Evolutionary conservation across 2,888 invertebrate genomes (phyloP).

Genomic region (Plagodis dolabraria): DNA sequence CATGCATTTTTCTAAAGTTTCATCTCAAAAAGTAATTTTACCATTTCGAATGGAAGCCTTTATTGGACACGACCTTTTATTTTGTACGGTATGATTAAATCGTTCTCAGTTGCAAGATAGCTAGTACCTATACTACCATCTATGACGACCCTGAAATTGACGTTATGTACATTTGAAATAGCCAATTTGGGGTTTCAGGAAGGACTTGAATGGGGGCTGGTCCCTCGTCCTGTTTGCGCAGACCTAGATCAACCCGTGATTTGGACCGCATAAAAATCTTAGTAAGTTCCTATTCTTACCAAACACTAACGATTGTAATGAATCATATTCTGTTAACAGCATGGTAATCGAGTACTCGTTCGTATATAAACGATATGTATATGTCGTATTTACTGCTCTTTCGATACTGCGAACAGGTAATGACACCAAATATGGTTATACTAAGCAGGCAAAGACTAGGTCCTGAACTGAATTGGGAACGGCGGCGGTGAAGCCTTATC

Average conservation of each 20-base stretch:
- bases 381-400: slow-evolving; percentile 28
- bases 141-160: too few relatives aligned
- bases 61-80: too few relatives aligned
- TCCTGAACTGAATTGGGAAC: slow-evolving; percentile 39
- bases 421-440: slow-evolving; percentile 37
- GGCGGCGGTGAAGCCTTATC: slow-evolving; percentile 44
- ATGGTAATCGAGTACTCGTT: slow-evolving; percentile 6
- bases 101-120: too few relatives aligned
- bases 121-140: too few relatives aligned
- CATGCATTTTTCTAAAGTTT: too few relatives aligned
- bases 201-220: slow-evolving; percentile 17
- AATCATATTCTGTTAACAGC: not conserved
- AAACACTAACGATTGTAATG: not conserved
- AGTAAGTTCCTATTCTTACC: slow-evolving; percentile 15
- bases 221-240: slow-evolving; percentile 12
- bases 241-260: slow-evolving; percentile 2
- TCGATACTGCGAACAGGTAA: slow-evolving; percentile 22
- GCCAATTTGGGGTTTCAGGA: slow-evolving; percentile 15
- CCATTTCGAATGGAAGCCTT: too few relatives aligned
- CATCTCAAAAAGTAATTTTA: too few relatives aligned
- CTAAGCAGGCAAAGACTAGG: slow-evolving; percentile 26
- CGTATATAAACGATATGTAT: not conserved
- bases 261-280: slow-evolving; percentile 14
- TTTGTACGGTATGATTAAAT: too few relatives aligned
- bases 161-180: not conserved